Conservation (phyloP, 1,140 invertebrate genomes). For the Bursaphelenchus mucronatus region DNA sequence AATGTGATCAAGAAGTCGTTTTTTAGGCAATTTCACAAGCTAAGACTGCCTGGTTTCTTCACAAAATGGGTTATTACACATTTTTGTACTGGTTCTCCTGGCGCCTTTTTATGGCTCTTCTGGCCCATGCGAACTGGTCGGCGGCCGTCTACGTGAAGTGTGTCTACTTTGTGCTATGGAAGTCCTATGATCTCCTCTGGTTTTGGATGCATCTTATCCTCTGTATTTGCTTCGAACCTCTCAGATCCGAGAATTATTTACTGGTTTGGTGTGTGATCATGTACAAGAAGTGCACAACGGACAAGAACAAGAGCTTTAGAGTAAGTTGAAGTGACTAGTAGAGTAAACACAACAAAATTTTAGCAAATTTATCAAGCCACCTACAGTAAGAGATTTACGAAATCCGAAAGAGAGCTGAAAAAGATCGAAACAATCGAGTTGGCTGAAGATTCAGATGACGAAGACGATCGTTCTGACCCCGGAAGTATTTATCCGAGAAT, state of each 20-base stretch:
- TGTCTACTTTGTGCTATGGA: slow-evolving; percentile 29
- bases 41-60: not conserved
- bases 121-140: slow-evolving; percentile 33
- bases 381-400: slow-evolving; percentile 23
- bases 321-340: slow-evolving; percentile 15
- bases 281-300: slow-evolving; percentile 22
- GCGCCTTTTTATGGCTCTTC: slow-evolving; percentile 18
- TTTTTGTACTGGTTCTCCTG: slow-evolving; percentile 27
- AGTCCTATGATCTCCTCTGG: slow-evolving; percentile 32
- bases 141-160: slow-evolving; percentile 28
- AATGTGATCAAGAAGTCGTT: no score
- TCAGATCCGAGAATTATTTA: slow-evolving; percentile 26
- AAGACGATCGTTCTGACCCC: slow-evolving; percentile 14
- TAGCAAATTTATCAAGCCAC: slow-evolving; percentile 24
- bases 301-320: slow-evolving; percentile 15
- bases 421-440: slow-evolving; percentile 20
- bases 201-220: slow-evolving; percentile 33
- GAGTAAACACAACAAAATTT: not conserved
- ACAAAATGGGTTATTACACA: slow-evolving; percentile 25
- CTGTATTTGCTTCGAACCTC: slow-evolving; percentile 23
- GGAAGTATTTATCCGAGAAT: not conserved
- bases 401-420: slow-evolving; percentile 24
- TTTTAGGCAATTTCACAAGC: not conserved
- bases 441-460: slow-evolving; percentile 10
- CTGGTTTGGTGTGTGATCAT: slow-evolving; percentile 28